phyloP scores from a whole-genome alignment of 2,888 invertebrate genomes.

The Campoplex nolae region DNA sequence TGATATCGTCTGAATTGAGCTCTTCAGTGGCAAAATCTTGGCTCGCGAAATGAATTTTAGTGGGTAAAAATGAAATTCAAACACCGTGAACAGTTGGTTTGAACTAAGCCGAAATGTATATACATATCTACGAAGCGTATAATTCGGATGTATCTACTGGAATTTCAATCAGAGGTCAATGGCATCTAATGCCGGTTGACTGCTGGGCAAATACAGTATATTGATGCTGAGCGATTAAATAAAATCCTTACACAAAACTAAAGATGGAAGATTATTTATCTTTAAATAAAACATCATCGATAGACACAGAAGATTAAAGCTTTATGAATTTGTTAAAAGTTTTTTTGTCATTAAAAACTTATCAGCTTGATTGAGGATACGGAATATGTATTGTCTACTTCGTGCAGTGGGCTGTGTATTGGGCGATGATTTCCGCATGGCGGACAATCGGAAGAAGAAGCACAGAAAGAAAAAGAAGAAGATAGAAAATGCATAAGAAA shows the following conservation, averaged over 20 bases:
- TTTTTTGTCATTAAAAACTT: not conserved
- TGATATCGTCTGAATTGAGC: not conserved
- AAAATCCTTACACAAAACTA: not conserved
- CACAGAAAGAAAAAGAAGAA: conserved; percentile 42
- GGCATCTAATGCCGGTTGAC: conserved; percentile 2
- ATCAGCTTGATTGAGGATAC: not conserved
- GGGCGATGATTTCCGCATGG: conserved; percentile 78
- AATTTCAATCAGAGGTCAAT: conserved; percentile 16
- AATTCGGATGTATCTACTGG: conserved; percentile 4
- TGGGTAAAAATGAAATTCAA: not conserved
- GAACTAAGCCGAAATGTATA: not conserved
- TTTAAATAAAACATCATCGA: not conserved
- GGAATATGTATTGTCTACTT: not conserved
- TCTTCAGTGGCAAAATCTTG: not conserved
- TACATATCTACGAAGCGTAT: not conserved
- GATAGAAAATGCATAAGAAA: conserved; percentile 48
- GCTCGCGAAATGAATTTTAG: not conserved
- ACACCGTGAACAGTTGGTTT: not conserved
- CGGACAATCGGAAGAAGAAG: conserved; percentile 42
- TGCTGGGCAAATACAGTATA: not conserved
- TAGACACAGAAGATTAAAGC: not conserved
- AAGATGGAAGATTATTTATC: not conserved
- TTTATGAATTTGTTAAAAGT: not conserved
- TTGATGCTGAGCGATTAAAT: not conserved
- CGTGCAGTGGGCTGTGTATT: conserved; percentile 77